Evolutionary conservation across 1,140 invertebrate species (phyloP).

Genomic region (Planococcus citri): DNA sequence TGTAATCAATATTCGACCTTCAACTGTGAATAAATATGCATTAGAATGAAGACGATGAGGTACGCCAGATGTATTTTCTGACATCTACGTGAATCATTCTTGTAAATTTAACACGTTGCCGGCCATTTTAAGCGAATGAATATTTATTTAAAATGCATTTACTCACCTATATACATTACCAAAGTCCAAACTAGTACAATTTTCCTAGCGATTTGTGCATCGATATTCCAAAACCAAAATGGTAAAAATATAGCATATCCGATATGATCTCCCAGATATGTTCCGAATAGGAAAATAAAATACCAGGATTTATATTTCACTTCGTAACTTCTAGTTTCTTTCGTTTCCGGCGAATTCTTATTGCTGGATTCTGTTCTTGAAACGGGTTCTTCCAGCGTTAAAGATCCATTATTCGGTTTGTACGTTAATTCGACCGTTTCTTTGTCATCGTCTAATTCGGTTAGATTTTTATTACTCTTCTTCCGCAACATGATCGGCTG

Average conservation of each 20-base stretch:
- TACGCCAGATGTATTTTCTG: neutral
- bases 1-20: neutral
- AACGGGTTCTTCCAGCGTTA: neutral
- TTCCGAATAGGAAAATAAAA: conserved; percentile 70
- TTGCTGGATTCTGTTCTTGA: neutral
- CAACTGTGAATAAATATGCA: neutral
- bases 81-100: neutral
- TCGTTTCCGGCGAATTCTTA: conserved; percentile 7
- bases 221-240: conserved; percentile 86
- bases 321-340: conserved; percentile 33
- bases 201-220: conserved; percentile 63
- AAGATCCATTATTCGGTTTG: neutral
- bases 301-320: conserved; percentile 75
- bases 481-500: conserved; percentile 5
- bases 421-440: neutral
- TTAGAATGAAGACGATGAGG: neutral
- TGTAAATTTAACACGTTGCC: no score
- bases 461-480: neutral
- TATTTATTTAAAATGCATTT: no score
- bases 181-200: conserved; percentile 72
- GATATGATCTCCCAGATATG: conserved; percentile 72
- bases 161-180: conserved; percentile 65
- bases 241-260: conserved; percentile 80
- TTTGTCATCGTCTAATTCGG: neutral
- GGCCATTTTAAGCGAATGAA: neutral